Evolutionary conservation across 2,888 invertebrate species (phyloP).

Genomic region (Tridacna gigas): DNA sequence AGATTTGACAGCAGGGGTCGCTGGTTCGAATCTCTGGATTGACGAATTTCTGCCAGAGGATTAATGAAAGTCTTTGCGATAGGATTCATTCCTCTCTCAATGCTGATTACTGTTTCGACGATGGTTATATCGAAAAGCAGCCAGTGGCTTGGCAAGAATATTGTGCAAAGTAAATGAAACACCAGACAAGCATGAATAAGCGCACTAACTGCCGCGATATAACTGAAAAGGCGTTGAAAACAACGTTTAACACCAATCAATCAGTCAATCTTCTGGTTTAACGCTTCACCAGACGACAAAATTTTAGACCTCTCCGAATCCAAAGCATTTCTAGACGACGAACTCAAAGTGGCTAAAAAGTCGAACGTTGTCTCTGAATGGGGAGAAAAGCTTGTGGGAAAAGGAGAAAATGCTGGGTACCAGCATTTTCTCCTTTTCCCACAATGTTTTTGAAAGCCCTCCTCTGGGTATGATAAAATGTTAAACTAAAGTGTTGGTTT

Average conservation of each 20-base stretch:
- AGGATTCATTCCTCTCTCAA: neutral
- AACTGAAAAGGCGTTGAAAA: neutral
- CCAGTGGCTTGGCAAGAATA: neutral
- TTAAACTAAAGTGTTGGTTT: too few species aligned
- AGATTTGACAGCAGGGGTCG: neutral
- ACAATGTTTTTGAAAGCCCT: too few species aligned
- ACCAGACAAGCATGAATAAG: neutral
- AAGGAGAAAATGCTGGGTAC: too few species aligned
- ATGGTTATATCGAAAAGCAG: neutral
- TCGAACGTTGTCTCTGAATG: too few species aligned
- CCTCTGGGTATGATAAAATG: too few species aligned
- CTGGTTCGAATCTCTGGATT: neutral
- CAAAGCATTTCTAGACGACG: too few species aligned
- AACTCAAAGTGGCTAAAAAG: too few species aligned
- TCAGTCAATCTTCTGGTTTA: neutral
- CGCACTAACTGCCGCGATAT: neutral
- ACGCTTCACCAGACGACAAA: too few species aligned
- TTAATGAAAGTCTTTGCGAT: neutral
- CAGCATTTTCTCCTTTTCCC: too few species aligned
- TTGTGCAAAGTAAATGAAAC: neutral
- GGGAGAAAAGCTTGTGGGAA: too few species aligned
- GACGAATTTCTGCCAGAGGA: neutral
- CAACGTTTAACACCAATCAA: neutral
- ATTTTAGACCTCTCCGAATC: too few species aligned
- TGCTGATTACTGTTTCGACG: neutral